Evolutionary conservation across 2,113 vertebrate species (phyloP).

Genomic region (Cebidichthys violaceus): DNA sequence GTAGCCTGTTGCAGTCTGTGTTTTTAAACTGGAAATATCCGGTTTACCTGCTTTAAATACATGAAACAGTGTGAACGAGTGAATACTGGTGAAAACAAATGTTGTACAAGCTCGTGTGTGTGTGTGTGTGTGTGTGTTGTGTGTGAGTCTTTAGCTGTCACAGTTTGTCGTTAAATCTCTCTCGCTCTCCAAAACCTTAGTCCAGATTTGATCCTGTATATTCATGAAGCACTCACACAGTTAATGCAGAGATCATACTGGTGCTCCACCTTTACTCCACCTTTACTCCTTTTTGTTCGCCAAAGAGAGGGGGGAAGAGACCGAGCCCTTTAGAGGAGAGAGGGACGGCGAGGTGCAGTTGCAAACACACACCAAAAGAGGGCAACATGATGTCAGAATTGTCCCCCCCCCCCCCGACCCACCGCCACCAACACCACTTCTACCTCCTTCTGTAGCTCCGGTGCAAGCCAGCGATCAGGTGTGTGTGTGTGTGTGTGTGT

Average conservation of each 20-base stretch:
- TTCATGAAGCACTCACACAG: neutral
- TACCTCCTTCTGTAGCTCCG: slow-evolving; percentile 18
- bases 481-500: neutral
- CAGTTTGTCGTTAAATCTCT: neutral
- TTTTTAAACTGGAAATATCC: too few species aligned
- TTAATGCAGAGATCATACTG: neutral
- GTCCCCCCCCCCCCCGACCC: slow-evolving; percentile 41
- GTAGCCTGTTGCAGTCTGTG: neutral
- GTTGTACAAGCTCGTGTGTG: neutral
- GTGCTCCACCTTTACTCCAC: neutral
- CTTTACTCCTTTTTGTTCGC: neutral
- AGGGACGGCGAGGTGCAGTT: slow-evolving; percentile 73
- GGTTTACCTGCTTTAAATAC: neutral
- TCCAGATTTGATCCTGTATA: neutral
- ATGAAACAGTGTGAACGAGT: neutral
- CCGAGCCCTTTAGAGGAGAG: slow-evolving; percentile 37
- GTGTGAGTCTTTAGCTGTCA: neutral
- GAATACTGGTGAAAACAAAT: neutral
- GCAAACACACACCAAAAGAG: slow-evolving; percentile 84
- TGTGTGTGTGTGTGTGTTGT: neutral
- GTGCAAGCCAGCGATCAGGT: slow-evolving; percentile 18
- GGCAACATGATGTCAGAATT: slow-evolving; percentile 86
- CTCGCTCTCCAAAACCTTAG: neutral
- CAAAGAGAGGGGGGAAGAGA: neutral
- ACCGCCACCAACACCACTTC: neutral